Base-by-base conservation (phyloP, 2,797 vertebrate genomes). In the Aplochiton taeniatus region DNA sequence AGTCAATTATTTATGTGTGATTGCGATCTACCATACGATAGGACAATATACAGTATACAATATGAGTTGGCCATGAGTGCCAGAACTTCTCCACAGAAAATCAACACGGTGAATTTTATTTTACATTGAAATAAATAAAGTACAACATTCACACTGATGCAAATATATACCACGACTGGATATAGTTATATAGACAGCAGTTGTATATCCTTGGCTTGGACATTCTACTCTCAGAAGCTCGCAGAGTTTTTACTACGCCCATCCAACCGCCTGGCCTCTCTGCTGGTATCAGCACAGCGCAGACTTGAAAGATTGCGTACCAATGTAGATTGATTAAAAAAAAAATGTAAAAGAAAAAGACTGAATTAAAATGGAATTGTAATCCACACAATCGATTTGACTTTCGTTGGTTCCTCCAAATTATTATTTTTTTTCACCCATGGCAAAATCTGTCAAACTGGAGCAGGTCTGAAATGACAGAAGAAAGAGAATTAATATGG, bases 331-430 rank as follows among this genome's bases (percentile, higher is more conserved):
- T 86, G 85, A 93, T 86, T n/a, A n/a, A n/a, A n/a, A n/a, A n/a
- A n/a, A n/a, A n/a, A n/a, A n/a, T n/a, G n/a, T n/a, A n/a, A n/a
- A n/a, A 91, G 89, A 87, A 85, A 87, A 84, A 73, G 77, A 90
- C 83, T 91, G 84, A 89, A 93, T 91, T 92, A 94, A 94, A 95
- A 94, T 92, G 92, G 91, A 92, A 91, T 83, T 88, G 91, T 90
- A 90, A 90, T 88, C 92, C 90, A 88, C 85, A 83, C 91, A 92
- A 95, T 95, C 84, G 85, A 94, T 96, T 95, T 93, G 89, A 90
- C 88, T 84, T 88, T 92, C 87, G 89, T 91, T 90, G 91, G 31
- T 31, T 31, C 31, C 6, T 46, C 76, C 91, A 93, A 94, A 92
- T 96, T 94, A 93, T 89, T n/a, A n/a, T 91, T 77, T 69, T 83